Conservation (phyloP, 2,797 vertebrate species). For the Corythornis leucogaster region DNA sequence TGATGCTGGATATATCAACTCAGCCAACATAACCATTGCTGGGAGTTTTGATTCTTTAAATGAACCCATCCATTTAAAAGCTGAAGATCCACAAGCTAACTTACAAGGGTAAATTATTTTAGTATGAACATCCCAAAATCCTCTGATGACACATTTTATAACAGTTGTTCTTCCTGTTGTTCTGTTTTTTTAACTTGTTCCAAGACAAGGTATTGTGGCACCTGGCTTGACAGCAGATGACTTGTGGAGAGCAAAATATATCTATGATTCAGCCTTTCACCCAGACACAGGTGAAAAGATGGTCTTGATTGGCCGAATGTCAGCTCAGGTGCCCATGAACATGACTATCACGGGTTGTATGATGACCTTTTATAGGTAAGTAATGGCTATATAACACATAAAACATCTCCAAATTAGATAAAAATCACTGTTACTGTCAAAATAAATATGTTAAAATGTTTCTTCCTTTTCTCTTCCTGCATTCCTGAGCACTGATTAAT, state of each 20-base stretch:
- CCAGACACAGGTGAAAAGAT: conserved; percentile 98
- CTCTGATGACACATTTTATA: background rate
- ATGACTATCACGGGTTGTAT: conserved; percentile 99
- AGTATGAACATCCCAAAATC: background rate
- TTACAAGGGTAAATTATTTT: background rate
- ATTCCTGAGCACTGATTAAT: background rate
- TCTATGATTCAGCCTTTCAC: conserved; percentile 97
- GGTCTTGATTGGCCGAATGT: conserved; percentile 97
- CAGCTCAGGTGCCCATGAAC: conserved; percentile 98
- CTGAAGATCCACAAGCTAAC: background rate
- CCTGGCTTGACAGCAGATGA: conserved; percentile 94
- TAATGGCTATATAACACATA: background rate
- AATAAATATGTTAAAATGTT: background rate
- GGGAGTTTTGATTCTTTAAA: background rate
- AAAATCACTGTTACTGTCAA: background rate
- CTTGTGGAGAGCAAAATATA: conserved; percentile 94
- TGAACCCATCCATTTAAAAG: background rate
- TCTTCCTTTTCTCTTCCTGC: background rate
- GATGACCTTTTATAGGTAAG: conserved; percentile 99
- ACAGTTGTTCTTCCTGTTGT: background rate
- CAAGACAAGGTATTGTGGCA: conserved; percentile 88
- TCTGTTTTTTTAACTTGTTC: background rate
- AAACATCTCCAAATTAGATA: background rate
- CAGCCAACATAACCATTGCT: background rate
- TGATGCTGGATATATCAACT: background rate